phyloP scores from a whole-genome alignment of 2,888 invertebrate genomes.

The Meiosimyza platycephala region DNA sequence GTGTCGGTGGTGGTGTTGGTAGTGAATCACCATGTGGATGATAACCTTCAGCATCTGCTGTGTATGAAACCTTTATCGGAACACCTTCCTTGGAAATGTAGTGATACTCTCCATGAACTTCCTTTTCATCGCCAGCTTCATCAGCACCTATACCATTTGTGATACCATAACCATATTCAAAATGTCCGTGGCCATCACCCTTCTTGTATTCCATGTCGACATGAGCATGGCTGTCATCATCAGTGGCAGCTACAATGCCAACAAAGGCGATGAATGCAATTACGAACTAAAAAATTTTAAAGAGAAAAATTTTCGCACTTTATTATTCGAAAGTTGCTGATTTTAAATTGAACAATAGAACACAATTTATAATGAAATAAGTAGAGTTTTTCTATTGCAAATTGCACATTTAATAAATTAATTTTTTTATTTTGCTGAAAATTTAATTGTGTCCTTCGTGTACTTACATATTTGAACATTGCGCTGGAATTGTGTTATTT shows the following conservation, averaged over 20 bases:
- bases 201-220: constrained; percentile 50
- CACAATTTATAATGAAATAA: too few species aligned
- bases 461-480: too few species aligned
- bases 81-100: constrained; percentile 57
- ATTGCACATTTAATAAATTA: too few species aligned
- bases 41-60: constrained; percentile 58
- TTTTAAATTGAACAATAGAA: too few species aligned
- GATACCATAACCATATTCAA: constrained; percentile 52
- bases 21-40: constrained; percentile 56
- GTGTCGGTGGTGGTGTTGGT: constrained; percentile 60
- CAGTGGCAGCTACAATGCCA: constrained; percentile 42
- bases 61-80: constrained; percentile 54
- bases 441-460: too few species aligned
- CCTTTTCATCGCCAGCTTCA: constrained; percentile 54
- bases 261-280: constrained; percentile 44
- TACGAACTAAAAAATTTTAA: too few species aligned
- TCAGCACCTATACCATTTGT: constrained; percentile 57
- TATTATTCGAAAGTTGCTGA: too few species aligned
- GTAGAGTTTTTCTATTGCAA: too few species aligned
- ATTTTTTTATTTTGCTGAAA: too few species aligned
- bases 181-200: constrained; percentile 55
- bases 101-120: constrained; percentile 54
- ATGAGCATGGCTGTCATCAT: constrained; percentile 57
- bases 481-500: too few species aligned
- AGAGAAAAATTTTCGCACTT: too few species aligned